These are phyloP conservation scores for Notospermus geniculatus DNA, from an alignment of 1,140 invertebrate genomes.

Conservation along the genomic window DNA sequence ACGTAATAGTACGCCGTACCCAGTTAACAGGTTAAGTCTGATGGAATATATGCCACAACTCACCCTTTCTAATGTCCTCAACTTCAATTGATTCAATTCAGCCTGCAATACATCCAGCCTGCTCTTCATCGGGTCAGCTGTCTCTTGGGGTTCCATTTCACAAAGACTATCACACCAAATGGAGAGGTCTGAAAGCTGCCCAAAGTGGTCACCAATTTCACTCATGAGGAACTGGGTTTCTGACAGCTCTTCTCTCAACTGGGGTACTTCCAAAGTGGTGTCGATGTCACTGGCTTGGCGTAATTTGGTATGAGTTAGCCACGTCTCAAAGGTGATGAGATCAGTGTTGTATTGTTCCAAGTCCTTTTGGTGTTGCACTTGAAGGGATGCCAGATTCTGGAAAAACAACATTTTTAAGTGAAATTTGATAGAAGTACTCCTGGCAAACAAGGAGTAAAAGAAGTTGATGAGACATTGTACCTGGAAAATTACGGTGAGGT, in stretches of 20 bases:
- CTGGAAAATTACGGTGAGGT: no score
- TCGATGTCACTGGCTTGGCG: slow-evolving; percentile 5
- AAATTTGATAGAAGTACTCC: no score
- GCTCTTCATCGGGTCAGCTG: slow-evolving; percentile 57
- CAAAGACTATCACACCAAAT: slow-evolving; percentile 59
- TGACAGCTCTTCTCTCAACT: slow-evolving; percentile 9
- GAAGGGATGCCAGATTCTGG: not conserved
- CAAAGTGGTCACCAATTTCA: slow-evolving; percentile 62
- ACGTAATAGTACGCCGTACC: no score
- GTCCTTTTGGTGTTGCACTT: not conserved
- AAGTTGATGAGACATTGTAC: no score
- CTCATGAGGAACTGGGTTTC: slow-evolving; percentile 55
- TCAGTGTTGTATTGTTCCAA: not conserved
- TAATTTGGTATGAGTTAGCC: slow-evolving; percentile 12
- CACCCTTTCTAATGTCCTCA: slow-evolving; percentile 33
- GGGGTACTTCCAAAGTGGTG: not conserved
- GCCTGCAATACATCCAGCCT: slow-evolving; percentile 62
- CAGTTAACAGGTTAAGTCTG: no score
- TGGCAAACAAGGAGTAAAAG: no score
- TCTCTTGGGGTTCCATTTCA: slow-evolving; percentile 47
- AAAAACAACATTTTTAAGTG: no score
- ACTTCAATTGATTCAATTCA: slow-evolving; percentile 54
- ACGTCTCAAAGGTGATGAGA: not conserved
- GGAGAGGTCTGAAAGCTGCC: slow-evolving; percentile 62
- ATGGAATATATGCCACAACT: no score